Conservation (phyloP, 2,888 invertebrate genomes). For the Temnothorax unifasciatus region DNA sequence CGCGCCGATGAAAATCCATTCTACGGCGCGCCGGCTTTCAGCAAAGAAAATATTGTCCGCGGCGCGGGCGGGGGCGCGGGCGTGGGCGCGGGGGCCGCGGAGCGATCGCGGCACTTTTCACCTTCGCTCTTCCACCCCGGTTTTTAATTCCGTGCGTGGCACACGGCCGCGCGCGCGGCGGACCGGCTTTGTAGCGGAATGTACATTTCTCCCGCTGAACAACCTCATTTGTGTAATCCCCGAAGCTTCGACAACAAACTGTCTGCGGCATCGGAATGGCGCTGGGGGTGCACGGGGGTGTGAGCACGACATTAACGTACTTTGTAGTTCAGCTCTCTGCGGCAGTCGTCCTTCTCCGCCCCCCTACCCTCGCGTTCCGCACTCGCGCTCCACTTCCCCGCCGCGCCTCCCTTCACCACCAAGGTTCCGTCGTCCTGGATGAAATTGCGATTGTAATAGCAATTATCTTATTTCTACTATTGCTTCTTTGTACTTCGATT, state of each 20-base stretch:
- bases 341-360: conserved; percentile 57
- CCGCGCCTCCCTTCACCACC: conserved; percentile 41
- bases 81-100: not conserved
- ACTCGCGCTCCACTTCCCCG: conserved; percentile 33
- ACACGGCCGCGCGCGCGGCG: conserved; percentile 53
- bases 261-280: conserved; percentile 71
- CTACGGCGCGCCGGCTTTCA: conserved; percentile 70
- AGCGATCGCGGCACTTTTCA: conserved; percentile 71
- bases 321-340: conserved; percentile 75
- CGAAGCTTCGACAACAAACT: conserved; percentile 82
- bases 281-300: conserved; percentile 69
- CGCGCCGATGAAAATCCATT: conserved; percentile 74
- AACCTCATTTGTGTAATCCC: conserved; percentile 83
- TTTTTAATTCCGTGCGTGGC: conserved; percentile 74
- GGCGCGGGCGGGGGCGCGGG: conserved; percentile 59
- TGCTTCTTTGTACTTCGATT: conserved; percentile 78
- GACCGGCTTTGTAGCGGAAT: conserved; percentile 75
- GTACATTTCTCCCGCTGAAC: conserved; percentile 78
- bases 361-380: conserved; percentile 14
- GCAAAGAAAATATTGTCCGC: conserved; percentile 77
- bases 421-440: conserved; percentile 67
- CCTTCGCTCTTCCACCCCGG: conserved; percentile 57
- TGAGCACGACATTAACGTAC: conserved; percentile 79
- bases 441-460: conserved; percentile 83
- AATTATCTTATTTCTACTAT: conserved; percentile 82